Evolutionary conservation across 2,888 invertebrate genomes (phyloP).

Genomic region (Agrochola lychnidis): DNA sequence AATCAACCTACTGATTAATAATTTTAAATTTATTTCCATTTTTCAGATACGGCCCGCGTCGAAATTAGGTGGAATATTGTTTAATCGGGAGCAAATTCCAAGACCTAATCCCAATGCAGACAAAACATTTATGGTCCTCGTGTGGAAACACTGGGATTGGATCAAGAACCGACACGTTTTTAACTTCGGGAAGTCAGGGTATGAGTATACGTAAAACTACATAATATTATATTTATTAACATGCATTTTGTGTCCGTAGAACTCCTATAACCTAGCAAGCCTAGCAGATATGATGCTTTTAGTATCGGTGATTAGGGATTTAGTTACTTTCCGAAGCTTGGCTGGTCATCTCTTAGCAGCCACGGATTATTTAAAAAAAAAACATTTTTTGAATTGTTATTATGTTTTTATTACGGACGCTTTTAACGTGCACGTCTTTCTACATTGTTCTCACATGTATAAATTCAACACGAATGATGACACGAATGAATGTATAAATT

Average conservation of each 20-base stretch:
- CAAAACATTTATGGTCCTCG: slow-evolving; percentile 33
- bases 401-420: too few species aligned
- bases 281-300: too few species aligned
- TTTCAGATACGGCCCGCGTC: slow-evolving; percentile 78
- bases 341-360: too few species aligned
- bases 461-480: too few species aligned
- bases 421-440: too few species aligned
- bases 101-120: slow-evolving; percentile 39
- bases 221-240: not conserved
- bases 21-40: not conserved
- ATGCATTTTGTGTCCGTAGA: not conserved
- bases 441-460: too few species aligned
- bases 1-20: not conserved
- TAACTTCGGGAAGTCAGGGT: slow-evolving; percentile 71
- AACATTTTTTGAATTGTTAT: too few species aligned
- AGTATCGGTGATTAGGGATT: not conserved
- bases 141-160: slow-evolving; percentile 75
- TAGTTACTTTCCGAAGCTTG: not conserved
- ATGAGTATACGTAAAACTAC: slow-evolving; percentile 15
- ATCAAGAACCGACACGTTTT: slow-evolving; percentile 90
- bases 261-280: not conserved
- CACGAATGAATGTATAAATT: too few species aligned
- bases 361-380: too few species aligned
- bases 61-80: slow-evolving; percentile 72
- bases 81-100: slow-evolving; percentile 29